A percentile compares a stretch with the other conserved stretches of the same genome.
Conservation (phyloP, 2,888 invertebrate genomes). For the Chloroclystis v-ata region DNA sequence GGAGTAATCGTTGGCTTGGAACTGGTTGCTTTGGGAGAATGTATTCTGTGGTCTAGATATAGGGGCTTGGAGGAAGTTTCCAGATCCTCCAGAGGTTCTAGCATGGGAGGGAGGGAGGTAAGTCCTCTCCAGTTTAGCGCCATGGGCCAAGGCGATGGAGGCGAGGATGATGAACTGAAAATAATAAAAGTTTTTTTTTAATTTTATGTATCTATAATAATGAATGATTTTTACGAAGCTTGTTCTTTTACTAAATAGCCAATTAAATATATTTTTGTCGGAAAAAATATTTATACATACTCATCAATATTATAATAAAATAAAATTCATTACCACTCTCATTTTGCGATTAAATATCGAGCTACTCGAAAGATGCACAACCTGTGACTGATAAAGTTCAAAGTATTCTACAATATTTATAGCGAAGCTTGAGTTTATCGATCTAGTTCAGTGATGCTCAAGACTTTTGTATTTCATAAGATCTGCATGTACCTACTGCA, state of each 20-base stretch:
- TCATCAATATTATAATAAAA: too few relatives aligned
- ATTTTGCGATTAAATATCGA: slow-evolving; percentile 44
- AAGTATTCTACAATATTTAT: slow-evolving; percentile 61
- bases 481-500: slow-evolving; percentile 34
- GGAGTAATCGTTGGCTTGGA: background rate
- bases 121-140: slow-evolving; percentile 59
- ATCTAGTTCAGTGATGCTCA: slow-evolving; percentile 56
- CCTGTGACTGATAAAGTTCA: slow-evolving; percentile 57
- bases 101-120: slow-evolving; percentile 62
- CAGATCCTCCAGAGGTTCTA: slow-evolving; percentile 48
- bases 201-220: background rate
- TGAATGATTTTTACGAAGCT: background rate
- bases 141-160: slow-evolving; percentile 47
- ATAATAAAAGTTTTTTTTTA: background rate
- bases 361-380: slow-evolving; percentile 40
- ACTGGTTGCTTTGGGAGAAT: slow-evolving; percentile 7
- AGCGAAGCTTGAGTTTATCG: slow-evolving; percentile 49
- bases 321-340: slow-evolving; percentile 48
- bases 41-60: slow-evolving; percentile 19
- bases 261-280: too few relatives aligned
- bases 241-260: too few relatives aligned
- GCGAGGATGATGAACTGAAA: slow-evolving; percentile 57
- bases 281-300: too few relatives aligned
- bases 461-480: slow-evolving; percentile 58
- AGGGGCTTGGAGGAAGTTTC: slow-evolving; percentile 51